Evolutionary conservation across 2,888 invertebrate genomes (phyloP).

Genomic region (Nymphalis polychloros): DNA sequence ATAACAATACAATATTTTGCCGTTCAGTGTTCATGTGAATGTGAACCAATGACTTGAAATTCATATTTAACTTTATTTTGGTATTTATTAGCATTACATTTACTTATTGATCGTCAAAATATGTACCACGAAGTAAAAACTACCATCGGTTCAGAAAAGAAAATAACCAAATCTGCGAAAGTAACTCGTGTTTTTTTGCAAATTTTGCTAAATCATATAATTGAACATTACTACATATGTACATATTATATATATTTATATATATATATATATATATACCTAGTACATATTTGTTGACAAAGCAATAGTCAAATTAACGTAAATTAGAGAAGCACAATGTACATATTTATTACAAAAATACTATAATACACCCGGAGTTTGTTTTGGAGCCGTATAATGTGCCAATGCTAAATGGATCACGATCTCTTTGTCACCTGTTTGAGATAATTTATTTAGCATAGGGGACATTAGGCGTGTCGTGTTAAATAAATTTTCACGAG

Average conservation of each 20-base stretch:
- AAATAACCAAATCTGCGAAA: too few relatives aligned
- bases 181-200: too few relatives aligned
- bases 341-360: not conserved
- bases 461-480: conserved; percentile 17
- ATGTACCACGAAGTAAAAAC: too few relatives aligned
- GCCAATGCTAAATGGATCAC: conserved; percentile 31
- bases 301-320: not conserved
- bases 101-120: too few relatives aligned
- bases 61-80: too few relatives aligned
- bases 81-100: too few relatives aligned
- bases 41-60: too few relatives aligned
- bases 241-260: too few relatives aligned
- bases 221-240: not conserved
- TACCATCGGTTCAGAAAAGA: too few relatives aligned
- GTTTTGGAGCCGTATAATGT: conserved; percentile 18
- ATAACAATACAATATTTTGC: too few relatives aligned
- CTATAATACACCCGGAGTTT: conserved; percentile 18
- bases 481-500: conserved; percentile 33
- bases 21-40: too few relatives aligned
- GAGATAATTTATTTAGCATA: conserved; percentile 34
- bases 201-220: too few relatives aligned
- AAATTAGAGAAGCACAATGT: not conserved
- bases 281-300: not conserved
- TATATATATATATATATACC: not conserved
- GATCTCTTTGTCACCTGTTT: conserved; percentile 30